Evolutionary conservation across 2,797 vertebrate genomes (phyloP), one percentile per base, ranked within the genome.

Genomic region (Pygocentrus nattereri): DNA sequence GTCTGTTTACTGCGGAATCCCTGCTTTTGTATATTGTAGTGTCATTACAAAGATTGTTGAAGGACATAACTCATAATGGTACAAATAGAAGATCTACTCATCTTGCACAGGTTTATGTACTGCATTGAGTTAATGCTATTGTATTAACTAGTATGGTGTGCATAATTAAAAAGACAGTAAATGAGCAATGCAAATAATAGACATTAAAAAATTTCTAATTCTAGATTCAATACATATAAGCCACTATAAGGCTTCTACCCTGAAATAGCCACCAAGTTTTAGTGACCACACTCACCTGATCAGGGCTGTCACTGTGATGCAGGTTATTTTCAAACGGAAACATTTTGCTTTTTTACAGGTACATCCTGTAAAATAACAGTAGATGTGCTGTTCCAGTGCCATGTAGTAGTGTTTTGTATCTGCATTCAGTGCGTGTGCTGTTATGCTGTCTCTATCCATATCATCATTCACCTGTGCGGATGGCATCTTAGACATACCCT

Each of bases 401-500:
- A 21, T 54, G 16, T 70, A 18, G 25, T 38, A 68, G 38, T 30
- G 6, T 70, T 50, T 50, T 70, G 44, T 54, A 31, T 10, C 70
- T 50, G n/a, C 56, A 23, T n/a, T 72, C 25, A 54, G 25, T 50
- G 18, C 8, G 18, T 23, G 52, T 41, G 31, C 56, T 25, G 25
- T 5, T 52, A 11, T 61, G 50, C 44, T 21, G 19, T 25, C 27
- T 30, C 34, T 7, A 4, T 25, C 31, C 11, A 56, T 25, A 19
- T 58, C 30, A 82, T 73, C 54, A 2, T 73, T 59, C 62, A 59
- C 62, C 50, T 47, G 23, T 49, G 38, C 1, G 1, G 2, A 30
- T 65, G 30, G 74, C 79, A 81, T 41, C 62, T 56, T n/a, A 16
- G 50, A 68, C 65, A 62, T 50, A 38, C 54, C 44, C 58, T 67